Conservation (phyloP, 1,140 invertebrate genomes). For the Hestina assimilis region DNA sequence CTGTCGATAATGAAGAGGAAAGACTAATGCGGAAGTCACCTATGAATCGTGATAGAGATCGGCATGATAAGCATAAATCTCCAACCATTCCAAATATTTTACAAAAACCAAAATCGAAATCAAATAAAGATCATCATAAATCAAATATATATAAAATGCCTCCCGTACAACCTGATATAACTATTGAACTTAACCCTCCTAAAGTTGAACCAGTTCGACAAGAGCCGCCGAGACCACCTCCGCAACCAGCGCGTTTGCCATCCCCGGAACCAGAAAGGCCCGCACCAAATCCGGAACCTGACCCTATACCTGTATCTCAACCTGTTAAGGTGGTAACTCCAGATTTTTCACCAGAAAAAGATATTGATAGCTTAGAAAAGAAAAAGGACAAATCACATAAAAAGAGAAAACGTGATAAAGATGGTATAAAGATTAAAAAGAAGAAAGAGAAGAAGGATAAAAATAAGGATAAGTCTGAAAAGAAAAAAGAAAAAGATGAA, state of each 20-base stretch:
- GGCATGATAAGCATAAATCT: constrained; percentile 73
- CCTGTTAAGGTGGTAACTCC: constrained; percentile 32
- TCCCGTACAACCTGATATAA: constrained; percentile 73
- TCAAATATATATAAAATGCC: constrained; percentile 73
- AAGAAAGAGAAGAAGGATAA: constrained; percentile 89
- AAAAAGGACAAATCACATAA: constrained; percentile 85
- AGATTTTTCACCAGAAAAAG: constrained; percentile 54
- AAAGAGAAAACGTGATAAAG: constrained; percentile 84
- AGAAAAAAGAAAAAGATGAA: constrained; percentile 80
- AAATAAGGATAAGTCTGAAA: constrained; percentile 79
- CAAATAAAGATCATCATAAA: constrained; percentile 71
- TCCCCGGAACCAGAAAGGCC: constrained; percentile 25
- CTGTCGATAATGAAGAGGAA: constrained; percentile 71
- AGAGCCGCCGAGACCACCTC: constrained; percentile 41
- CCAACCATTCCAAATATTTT: constrained; percentile 75
- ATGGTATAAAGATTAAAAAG: constrained; percentile 83
- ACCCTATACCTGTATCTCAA: constrained; percentile 26
- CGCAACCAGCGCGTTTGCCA: constrained; percentile 21
- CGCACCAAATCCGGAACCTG: constrained; percentile 19
- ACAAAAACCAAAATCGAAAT: constrained; percentile 71
- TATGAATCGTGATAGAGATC: constrained; percentile 61
- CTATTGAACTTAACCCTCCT: constrained; percentile 76
- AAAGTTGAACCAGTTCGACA: constrained; percentile 57
- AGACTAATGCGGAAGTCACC: constrained; percentile 64
- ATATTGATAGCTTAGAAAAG: constrained; percentile 78